These are phyloP conservation scores for Drosophila yakuba DNA, from an alignment of 1,140 invertebrate genomes.

Conservation along the genomic window DNA sequence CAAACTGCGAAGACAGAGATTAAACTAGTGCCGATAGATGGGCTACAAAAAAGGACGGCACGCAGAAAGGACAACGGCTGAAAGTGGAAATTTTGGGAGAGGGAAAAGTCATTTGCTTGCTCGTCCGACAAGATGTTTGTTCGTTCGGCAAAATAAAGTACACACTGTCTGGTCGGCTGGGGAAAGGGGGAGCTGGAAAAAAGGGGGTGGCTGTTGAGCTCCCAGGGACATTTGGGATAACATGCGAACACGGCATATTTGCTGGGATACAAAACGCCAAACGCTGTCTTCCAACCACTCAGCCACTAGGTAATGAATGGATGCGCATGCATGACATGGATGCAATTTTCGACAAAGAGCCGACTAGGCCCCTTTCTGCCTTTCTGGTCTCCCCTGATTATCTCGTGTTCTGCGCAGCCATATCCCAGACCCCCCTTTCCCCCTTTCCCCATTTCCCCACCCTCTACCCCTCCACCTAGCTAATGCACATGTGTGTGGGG, in stretches of 20 bases:
- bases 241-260: conserved; percentile 80
- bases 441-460: conserved; percentile 3
- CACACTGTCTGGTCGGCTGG: conserved; percentile 53
- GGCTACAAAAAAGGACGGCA: conserved; percentile 37
- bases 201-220: conserved; percentile 54
- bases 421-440: conserved; percentile 17
- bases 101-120: conserved; percentile 83
- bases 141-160: conserved; percentile 84
- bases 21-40: conserved; percentile 11
- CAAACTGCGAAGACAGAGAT: conserved; percentile 15
- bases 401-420: conserved; percentile 65
- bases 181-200: not conserved
- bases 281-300: conserved; percentile 76
- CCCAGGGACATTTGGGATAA: conserved; percentile 77
- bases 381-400: conserved; percentile 68
- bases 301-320: conserved; percentile 77
- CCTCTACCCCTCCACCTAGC: not conserved
- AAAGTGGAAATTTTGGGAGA: conserved; percentile 50
- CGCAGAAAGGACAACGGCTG: conserved; percentile 63
- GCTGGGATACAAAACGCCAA: conserved; percentile 77
- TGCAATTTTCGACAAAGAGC: conserved; percentile 72
- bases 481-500: conserved; percentile 31
- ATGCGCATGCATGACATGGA: conserved; percentile 80
- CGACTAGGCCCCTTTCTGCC: conserved; percentile 44
- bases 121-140: conserved; percentile 84